Evolutionary conservation across 2,888 invertebrate species (phyloP).

Genomic region (Drosophila algonquin): DNA sequence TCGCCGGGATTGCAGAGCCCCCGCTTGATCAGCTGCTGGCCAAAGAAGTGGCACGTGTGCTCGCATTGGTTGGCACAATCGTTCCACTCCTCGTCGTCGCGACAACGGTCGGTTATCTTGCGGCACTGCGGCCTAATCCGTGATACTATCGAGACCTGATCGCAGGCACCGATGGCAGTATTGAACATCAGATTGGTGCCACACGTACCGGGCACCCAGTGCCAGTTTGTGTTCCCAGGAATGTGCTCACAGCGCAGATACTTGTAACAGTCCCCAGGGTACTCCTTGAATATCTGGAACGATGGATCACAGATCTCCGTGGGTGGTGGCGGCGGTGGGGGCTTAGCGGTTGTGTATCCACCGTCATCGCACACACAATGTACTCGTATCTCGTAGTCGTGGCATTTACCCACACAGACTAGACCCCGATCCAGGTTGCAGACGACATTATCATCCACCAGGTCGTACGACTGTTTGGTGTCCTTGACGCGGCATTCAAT

Average conservation of each 20-base stretch:
- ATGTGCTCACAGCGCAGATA: conserved; percentile 89
- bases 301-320: conserved; percentile 82
- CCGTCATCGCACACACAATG: conserved; percentile 86
- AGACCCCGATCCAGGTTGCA: conserved; percentile 91
- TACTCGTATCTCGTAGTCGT: conserved; percentile 93
- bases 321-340: conserved; percentile 43
- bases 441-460: conserved; percentile 89
- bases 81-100: conserved; percentile 85
- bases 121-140: conserved; percentile 87
- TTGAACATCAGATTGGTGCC: conserved; percentile 88
- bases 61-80: conserved; percentile 90
- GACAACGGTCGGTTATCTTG: conserved; percentile 60
- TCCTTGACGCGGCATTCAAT: conserved; percentile 90
- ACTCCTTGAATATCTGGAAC: conserved; percentile 86
- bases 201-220: conserved; percentile 88
- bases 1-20: conserved; percentile 80
- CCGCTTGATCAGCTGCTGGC: conserved; percentile 77
- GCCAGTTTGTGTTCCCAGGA: conserved; percentile 80
- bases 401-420: conserved; percentile 88
- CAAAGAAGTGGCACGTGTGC: conserved; percentile 88
- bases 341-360: too few relatives aligned
- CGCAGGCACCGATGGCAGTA: conserved; percentile 87
- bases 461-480: conserved; percentile 87
- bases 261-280: conserved; percentile 87
- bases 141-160: conserved; percentile 87